Percentiles rank a stretch among this genome's conserved stretches.
phyloP scores from a whole-genome alignment of 2,888 invertebrate genomes.

The Rhorus exstirpatorius region DNA sequence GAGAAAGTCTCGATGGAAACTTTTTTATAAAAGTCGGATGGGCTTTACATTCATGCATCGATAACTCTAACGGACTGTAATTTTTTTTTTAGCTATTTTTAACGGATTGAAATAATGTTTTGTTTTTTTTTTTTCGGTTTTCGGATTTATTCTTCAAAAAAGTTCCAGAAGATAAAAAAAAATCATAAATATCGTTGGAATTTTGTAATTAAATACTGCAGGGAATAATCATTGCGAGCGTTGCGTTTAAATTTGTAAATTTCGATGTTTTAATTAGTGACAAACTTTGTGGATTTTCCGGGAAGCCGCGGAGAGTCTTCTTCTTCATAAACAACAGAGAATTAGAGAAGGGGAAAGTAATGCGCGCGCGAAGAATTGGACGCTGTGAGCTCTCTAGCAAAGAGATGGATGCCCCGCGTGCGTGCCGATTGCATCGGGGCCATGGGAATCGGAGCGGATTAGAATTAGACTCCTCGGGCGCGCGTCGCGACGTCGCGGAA shows the following conservation, averaged over 20 bases:
- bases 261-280: no score
- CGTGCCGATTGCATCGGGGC: conserved; percentile 70
- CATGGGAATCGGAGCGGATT: conserved; percentile 75
- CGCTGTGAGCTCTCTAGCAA: conserved; percentile 22
- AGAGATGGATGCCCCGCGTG: conserved; percentile 48
- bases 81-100: no score
- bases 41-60: not conserved
- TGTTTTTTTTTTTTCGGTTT: no score
- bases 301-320: conserved; percentile 49
- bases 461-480: conserved; percentile 73
- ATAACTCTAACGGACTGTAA: no score
- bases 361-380: conserved; percentile 11
- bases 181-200: no score
- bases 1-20: conserved; percentile 13
- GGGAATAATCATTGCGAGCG: no score
- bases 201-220: no score
- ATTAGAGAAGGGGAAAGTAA: not conserved
- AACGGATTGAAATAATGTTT: no score
- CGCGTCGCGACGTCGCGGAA: conserved; percentile 73
- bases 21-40: not conserved
- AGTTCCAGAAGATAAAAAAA: not conserved
- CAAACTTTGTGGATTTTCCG: conserved; percentile 51
- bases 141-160: not conserved
- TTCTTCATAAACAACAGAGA: conserved; percentile 50
- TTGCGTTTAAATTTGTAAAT: no score